Percentiles rank a stretch among this genome's conserved stretches.
Evolutionary conservation across 2,888 invertebrate genomes (phyloP).

Genomic region (Bimastos eiseni): DNA sequence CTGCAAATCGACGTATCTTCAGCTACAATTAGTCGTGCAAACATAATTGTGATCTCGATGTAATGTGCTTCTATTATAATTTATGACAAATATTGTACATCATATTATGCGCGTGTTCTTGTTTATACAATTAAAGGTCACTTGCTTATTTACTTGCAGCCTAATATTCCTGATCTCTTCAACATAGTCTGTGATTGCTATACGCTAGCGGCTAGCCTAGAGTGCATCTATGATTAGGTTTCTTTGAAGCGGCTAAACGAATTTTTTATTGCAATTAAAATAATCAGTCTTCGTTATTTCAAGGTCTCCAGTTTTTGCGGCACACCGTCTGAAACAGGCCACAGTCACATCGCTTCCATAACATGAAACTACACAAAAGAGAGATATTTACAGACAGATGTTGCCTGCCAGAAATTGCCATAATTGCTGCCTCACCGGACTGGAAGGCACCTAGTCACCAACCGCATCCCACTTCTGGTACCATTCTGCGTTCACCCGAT

Average conservation of each 20-base stretch:
- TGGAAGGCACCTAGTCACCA: background rate
- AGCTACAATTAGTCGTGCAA: too few relatives aligned
- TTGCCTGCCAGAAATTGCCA: background rate
- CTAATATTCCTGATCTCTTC: background rate
- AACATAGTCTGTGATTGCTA: too few relatives aligned
- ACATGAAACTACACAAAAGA: background rate
- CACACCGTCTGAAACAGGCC: background rate
- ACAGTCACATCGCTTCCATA: background rate
- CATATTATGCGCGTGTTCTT: too few relatives aligned
- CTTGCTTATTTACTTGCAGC: too few relatives aligned
- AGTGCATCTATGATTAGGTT: background rate
- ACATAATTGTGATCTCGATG: too few relatives aligned
- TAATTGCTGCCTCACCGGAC: background rate
- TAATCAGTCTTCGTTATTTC: background rate
- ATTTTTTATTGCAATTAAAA: background rate
- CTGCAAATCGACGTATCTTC: too few relatives aligned
- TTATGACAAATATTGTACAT: too few relatives aligned
- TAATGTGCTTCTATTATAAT: too few relatives aligned
- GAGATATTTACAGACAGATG: slow-evolving; percentile 1
- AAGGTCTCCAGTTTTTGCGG: background rate
- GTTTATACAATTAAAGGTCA: too few relatives aligned
- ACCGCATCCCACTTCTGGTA: slow-evolving; percentile 13
- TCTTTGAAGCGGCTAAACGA: too few relatives aligned
- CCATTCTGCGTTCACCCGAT: background rate
- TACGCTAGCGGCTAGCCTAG: background rate